These are phyloP conservation scores for Tipula helvola DNA, from an alignment of 2,888 invertebrate species.

Conservation along the genomic window DNA sequence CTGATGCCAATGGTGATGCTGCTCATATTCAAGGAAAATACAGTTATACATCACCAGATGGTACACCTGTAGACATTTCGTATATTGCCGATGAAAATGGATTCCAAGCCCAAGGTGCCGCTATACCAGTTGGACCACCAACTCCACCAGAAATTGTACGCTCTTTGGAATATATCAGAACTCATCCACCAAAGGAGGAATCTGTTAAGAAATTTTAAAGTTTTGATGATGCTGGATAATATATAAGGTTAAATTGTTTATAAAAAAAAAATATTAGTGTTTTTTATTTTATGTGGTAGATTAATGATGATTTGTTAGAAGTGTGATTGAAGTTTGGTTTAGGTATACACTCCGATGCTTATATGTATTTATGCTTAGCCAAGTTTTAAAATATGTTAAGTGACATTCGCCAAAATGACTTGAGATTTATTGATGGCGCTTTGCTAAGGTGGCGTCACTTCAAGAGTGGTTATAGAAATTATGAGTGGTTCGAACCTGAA, in stretches of 20 bases:
- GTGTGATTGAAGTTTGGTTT: too few relatives aligned
- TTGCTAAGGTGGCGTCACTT: too few relatives aligned
- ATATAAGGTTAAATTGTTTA: background rate
- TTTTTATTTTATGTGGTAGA: background rate
- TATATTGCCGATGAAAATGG: conserved; percentile 11
- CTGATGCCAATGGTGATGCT: background rate
- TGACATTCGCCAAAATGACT: too few relatives aligned
- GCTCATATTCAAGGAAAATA: background rate
- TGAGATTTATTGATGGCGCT: too few relatives aligned
- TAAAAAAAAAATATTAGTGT: background rate
- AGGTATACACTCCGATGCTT: too few relatives aligned
- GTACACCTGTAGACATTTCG: background rate
- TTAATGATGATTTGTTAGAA: too few relatives aligned
- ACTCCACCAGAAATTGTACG: background rate
- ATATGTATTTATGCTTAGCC: too few relatives aligned
- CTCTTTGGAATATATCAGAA: conserved; percentile 10
- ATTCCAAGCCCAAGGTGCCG: background rate
- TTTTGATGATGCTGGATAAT: background rate
- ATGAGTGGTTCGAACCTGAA: too few relatives aligned
- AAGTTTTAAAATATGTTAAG: too few relatives aligned
- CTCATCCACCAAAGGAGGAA: conserved; percentile 11
- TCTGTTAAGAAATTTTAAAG: background rate
- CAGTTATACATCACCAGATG: conserved; percentile 5
- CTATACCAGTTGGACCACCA: background rate
- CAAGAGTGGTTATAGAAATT: too few relatives aligned